Percentiles rank a stretch among this genome's conserved stretches.
phyloP scores from a whole-genome alignment of 2,797 vertebrate genomes.

The Cynodonichthys magdalenae region DNA sequence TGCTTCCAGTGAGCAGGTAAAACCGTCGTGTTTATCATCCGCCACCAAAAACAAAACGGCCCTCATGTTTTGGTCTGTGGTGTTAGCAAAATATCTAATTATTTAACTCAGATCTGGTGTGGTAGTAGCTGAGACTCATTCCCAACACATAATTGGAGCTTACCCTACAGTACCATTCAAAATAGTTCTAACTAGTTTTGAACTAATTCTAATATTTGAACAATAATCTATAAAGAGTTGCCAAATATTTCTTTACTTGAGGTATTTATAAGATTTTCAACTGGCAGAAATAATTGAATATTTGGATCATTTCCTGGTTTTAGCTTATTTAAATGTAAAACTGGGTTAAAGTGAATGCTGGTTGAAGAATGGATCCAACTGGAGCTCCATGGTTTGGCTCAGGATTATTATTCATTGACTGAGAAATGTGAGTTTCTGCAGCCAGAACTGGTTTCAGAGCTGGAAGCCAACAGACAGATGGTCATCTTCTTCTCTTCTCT shows the following conservation, averaged over 20 bases:
- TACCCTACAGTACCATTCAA: too few species aligned
- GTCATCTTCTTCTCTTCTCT: conserved; percentile 3
- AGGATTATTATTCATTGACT: conserved; percentile 16
- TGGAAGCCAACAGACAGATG: conserved; percentile 15
- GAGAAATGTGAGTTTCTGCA: conserved; percentile 4
- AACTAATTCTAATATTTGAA: not conserved
- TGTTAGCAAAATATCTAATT: too few species aligned
- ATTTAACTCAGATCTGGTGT: too few species aligned
- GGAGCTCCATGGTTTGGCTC: conserved; percentile 4
- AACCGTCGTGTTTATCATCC: not conserved
- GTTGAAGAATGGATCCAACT: not conserved
- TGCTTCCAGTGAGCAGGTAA: conserved; percentile 92
- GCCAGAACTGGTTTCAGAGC: conserved; percentile 2
- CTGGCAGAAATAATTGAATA: not conserved
- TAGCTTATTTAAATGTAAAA: not conserved
- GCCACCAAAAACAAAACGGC: too few species aligned
- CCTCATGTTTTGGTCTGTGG: too few species aligned
- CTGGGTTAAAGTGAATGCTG: too few species aligned
- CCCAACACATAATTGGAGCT: too few species aligned
- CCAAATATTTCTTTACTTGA: too few species aligned
- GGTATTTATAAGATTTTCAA: not conserved
- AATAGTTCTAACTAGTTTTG: too few species aligned
- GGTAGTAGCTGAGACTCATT: too few species aligned
- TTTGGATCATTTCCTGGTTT: not conserved
- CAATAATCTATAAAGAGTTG: not conserved